phyloP scores from a whole-genome alignment of 2,113 vertebrate species.

The Ornithorhynchus anatinus region DNA sequence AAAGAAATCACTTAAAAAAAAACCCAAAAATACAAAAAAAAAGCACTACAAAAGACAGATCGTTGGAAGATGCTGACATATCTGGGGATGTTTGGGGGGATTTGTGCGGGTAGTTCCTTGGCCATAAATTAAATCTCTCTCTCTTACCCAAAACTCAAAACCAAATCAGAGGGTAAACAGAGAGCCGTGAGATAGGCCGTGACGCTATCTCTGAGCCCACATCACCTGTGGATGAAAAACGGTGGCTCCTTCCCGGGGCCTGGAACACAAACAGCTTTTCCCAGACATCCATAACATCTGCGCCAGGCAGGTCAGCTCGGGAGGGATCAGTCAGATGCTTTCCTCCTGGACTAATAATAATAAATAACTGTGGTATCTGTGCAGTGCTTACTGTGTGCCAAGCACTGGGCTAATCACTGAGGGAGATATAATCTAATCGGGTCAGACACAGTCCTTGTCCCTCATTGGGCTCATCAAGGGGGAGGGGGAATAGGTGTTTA shows the following conservation, averaged over 20 bases:
- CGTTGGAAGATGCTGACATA: conserved; percentile 19
- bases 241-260: conserved; percentile 22
- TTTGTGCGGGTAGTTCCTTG: conserved; percentile 27
- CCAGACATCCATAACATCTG: conserved; percentile 47
- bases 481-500: no score
- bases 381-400: no score
- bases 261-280: conserved; percentile 27
- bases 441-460: no score
- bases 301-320: not conserved
- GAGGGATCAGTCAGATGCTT: not conserved
- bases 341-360: no score
- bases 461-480: no score
- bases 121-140: conserved; percentile 61
- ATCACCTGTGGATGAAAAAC: conserved; percentile 49
- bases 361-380: no score
- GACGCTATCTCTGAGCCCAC: not conserved
- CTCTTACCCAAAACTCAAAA: conserved; percentile 34
- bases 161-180: conserved; percentile 41
- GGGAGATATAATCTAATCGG: no score
- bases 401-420: no score
- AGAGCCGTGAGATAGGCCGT: conserved; percentile 33
- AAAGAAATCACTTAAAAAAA: not conserved
- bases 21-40: not conserved
- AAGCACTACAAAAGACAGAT: conserved; percentile 14
- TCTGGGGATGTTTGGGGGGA: not conserved